phyloP scores from a whole-genome alignment of 1,140 invertebrate species.

The Hirudo medicinalis region DNA sequence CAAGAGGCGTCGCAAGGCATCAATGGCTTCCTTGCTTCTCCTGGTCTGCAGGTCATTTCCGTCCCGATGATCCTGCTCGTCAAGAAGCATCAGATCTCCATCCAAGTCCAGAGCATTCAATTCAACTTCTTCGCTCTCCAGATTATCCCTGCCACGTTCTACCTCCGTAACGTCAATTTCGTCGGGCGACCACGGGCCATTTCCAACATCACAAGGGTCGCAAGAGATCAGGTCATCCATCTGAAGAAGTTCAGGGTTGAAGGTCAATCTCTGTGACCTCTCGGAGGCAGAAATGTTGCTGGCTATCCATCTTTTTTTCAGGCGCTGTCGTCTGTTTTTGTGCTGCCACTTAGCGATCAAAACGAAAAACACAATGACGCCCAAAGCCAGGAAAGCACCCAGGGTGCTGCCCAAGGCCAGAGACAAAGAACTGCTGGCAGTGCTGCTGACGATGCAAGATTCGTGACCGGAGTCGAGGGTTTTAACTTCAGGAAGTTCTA shows the following conservation, averaged over 20 bases:
- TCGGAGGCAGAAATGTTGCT: constrained; percentile 8
- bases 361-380: constrained; percentile 23
- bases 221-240: background rate
- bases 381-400: constrained; percentile 23
- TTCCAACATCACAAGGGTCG: background rate
- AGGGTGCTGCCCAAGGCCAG: constrained; percentile 23
- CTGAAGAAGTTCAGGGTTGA: background rate
- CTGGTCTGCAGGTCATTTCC: background rate
- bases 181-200: background rate
- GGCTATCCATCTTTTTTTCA: background rate
- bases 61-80: background rate
- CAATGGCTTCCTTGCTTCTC: background rate
- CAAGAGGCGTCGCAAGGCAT: background rate
- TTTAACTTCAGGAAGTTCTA: background rate
- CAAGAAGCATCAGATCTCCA: background rate
- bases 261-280: background rate
- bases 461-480: background rate
- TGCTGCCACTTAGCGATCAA: constrained; percentile 25
- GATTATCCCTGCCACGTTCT: background rate
- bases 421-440: constrained; percentile 21
- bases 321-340: constrained; percentile 15
- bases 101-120: background rate
- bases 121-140: constrained; percentile 3
- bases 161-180: background rate
- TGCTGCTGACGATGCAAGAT: constrained; percentile 19